Evolutionary conservation across 2,888 invertebrate genomes (phyloP).

Genomic region (Anthrax anthrax): DNA sequence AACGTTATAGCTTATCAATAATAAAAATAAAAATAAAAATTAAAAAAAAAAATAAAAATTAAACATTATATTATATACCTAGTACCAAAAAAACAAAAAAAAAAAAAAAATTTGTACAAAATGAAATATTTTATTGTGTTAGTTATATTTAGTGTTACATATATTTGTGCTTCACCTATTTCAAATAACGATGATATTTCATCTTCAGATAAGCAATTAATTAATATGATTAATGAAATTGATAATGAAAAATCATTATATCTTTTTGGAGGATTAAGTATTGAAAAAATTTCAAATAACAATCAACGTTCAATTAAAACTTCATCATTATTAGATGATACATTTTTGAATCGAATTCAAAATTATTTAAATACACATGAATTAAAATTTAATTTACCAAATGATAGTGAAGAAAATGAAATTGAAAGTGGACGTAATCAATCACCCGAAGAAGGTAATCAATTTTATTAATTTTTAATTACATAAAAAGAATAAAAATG

Average conservation of each 20-base stretch:
- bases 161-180: not conserved
- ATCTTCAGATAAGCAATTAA: constrained; percentile 33
- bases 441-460: constrained; percentile 17
- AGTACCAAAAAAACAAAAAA: not conserved
- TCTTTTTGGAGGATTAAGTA: constrained; percentile 33
- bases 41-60: not conserved
- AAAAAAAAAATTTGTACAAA: not conserved
- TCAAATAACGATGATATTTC: constrained; percentile 4
- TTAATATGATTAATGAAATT: constrained; percentile 34
- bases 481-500: too few species aligned
- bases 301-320: constrained; percentile 18
- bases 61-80: not conserved
- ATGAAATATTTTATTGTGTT: not conserved
- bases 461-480: not conserved
- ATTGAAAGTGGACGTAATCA: constrained; percentile 26
- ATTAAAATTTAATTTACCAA: constrained; percentile 34
- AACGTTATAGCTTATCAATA: constrained; percentile 1
- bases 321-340: constrained; percentile 18
- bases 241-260: constrained; percentile 33
- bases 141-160: not conserved
- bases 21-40: not conserved
- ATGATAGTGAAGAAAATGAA: constrained; percentile 23
- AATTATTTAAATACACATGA: constrained; percentile 37
- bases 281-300: constrained; percentile 29
- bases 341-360: constrained; percentile 36